These are phyloP conservation scores for Gymnobelideus leadbeateri DNA, from an alignment of 2,113 vertebrate species.

Conservation along the genomic window DNA sequence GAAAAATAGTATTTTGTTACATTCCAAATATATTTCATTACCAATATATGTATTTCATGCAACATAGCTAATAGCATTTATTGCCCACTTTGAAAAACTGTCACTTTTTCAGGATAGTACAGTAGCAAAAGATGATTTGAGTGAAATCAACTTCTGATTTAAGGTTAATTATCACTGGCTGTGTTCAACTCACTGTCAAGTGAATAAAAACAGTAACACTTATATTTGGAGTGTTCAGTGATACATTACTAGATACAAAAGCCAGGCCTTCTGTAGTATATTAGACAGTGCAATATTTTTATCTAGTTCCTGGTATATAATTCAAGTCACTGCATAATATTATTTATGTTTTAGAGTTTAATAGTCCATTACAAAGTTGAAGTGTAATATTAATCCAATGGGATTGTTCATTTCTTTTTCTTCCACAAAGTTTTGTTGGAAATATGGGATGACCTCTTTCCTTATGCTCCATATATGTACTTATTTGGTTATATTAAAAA, in stretches of 20 bases:
- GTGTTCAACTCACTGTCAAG: conserved; percentile 32
- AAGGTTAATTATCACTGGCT: conserved; percentile 39
- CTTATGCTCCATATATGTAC: background rate
- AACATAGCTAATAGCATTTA: conserved; percentile 50
- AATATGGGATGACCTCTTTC: background rate
- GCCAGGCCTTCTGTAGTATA: background rate
- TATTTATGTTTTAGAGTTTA: conserved; percentile 28
- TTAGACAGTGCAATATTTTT: background rate
- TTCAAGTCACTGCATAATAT: background rate
- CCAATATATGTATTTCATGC: conserved; percentile 34
- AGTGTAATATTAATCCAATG: background rate
- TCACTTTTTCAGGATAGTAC: conserved; percentile 1
- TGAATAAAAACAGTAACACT: background rate
- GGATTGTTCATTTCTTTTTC: background rate
- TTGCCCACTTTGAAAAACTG: conserved; percentile 43
- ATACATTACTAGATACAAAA: background rate
- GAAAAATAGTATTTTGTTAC: conserved; percentile 38
- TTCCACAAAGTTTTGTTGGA: background rate
- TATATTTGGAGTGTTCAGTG: conserved; percentile 4
- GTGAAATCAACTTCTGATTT: background rate
- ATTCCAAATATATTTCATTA: conserved; percentile 41
- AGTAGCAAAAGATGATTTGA: conserved; percentile 38
- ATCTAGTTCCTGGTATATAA: background rate
- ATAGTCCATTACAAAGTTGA: background rate
- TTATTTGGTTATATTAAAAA: background rate